phyloP scores from a whole-genome alignment of 2,888 invertebrate genomes.

The Diarsia dahlii region DNA sequence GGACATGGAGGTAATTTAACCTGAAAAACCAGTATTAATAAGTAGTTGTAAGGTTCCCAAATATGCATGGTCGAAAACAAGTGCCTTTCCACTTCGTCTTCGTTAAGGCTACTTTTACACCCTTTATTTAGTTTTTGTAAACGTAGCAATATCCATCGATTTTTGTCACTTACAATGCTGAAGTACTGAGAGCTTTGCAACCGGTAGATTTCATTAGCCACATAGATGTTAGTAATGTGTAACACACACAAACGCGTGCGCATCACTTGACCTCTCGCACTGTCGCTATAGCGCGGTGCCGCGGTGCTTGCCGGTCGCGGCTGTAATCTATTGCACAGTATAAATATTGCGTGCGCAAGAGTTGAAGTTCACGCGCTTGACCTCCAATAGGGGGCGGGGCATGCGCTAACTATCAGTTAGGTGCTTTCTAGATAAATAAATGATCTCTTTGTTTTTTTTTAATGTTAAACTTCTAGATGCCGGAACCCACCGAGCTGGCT shows the following conservation, averaged over 20 bases:
- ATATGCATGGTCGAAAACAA: no score
- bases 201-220: not conserved
- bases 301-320: no score
- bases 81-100: no score
- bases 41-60: no score
- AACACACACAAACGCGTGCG: not conserved
- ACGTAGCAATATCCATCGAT: not conserved
- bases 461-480: no score
- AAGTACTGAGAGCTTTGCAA: not conserved
- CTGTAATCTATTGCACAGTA: not conserved
- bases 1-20: no score
- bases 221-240: not conserved
- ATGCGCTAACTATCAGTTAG: not conserved
- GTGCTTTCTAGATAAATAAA: not conserved
- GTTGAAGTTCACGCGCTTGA: conserved; percentile 38
- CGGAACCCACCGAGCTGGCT: no score
- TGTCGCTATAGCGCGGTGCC: not conserved
- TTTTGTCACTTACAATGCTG: not conserved
- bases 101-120: no score
- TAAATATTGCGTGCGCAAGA: conserved; percentile 5
- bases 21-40: no score
- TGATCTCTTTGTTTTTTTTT: no score
- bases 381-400: not conserved
- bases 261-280: conserved; percentile 10
- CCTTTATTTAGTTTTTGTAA: not conserved